Percentiles rank a stretch among this genome's conserved stretches.
Evolutionary conservation across 2,797 vertebrate genomes (phyloP).

Genomic region (Chelonia mydas): DNA sequence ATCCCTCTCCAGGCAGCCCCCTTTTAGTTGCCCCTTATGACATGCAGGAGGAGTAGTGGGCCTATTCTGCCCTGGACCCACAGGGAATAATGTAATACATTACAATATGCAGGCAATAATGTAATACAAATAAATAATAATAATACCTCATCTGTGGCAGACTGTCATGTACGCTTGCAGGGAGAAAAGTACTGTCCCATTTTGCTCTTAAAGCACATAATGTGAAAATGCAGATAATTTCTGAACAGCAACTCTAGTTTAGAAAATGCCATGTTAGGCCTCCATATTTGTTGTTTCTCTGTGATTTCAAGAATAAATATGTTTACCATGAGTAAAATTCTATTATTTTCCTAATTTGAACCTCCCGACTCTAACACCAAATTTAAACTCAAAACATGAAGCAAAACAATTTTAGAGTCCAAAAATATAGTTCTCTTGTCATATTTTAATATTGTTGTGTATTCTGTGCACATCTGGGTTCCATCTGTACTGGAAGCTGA

Average conservation of each 20-base stretch:
- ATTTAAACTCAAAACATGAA: constrained; percentile 18
- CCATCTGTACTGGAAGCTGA: constrained; percentile 29
- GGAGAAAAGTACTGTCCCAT: not conserved
- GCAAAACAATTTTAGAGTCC: not conserved
- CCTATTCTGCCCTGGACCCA: too few species aligned
- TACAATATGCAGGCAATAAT: not conserved
- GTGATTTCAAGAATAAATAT: not conserved
- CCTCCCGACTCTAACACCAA: not conserved
- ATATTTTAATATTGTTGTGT: not conserved
- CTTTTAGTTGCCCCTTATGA: too few species aligned
- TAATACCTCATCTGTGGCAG: not conserved
- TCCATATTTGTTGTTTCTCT: not conserved
- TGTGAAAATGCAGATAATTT: not conserved
- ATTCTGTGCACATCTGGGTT: constrained; percentile 29
- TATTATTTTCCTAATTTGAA: not conserved
- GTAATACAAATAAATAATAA: not conserved
- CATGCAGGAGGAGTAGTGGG: too few species aligned
- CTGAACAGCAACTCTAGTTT: not conserved
- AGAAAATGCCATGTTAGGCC: not conserved
- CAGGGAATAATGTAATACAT: too few species aligned
- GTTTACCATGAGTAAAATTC: not conserved
- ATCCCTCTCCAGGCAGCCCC: too few species aligned
- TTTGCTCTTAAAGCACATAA: not conserved
- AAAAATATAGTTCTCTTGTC: not conserved
- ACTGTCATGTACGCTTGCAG: not conserved